Base-by-base conservation (phyloP, 1,140 invertebrate species). In the Drosophila lacteicornis region DNA sequence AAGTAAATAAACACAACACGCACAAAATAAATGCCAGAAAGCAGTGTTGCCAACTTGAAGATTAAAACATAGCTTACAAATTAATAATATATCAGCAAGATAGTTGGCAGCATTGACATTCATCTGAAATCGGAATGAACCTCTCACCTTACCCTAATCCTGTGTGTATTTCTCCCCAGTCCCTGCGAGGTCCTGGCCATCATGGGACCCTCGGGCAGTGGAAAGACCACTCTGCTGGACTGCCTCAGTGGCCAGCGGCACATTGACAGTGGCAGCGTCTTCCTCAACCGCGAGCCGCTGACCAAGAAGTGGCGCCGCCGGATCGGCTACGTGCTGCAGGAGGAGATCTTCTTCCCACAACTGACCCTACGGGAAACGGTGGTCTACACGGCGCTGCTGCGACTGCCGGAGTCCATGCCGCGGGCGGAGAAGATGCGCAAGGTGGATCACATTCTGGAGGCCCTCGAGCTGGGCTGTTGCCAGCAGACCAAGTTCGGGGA, bases 401-500 rank as follows among this genome's bases (percentile, higher is more conserved):
- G 97, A 75, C 93, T 98, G 91, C 96, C 97, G 49, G 96, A 97
- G 84, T 95, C 94, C 33, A 95, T 97, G 94, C 94, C 95, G 51
- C 93, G 95, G 76, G 93, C 94, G 55, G 96, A 97, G 91, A 97
- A 97, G 92, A 95, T 96, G 94, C 94, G 95, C 77, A 95, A 96
- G 91, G 96, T 98, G 58, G 96, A 97, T 88, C 95, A 96, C 90
- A 96, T 98, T 70, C 95, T 97, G 71, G 95, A 97, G 85, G 94
- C 96, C 46, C 93, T 98, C 73, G 96, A 97, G 88, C 94, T 98
- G 70, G 94, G 94, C 46, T 94, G 94, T 85, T 97, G 97, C 92
- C 96, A 97, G 92, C 94, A 97, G 82, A 98, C 97, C 74, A 96
- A 96, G 82, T 97, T 98, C 79, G 97, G 97, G 11, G 96, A 97